A percentile compares a stretch with the other conserved stretches of the same genome.
These are phyloP conservation scores for Perizoma flavofasciatum DNA, from an alignment of 2,888 invertebrate genomes.

Conservation along the genomic window DNA sequence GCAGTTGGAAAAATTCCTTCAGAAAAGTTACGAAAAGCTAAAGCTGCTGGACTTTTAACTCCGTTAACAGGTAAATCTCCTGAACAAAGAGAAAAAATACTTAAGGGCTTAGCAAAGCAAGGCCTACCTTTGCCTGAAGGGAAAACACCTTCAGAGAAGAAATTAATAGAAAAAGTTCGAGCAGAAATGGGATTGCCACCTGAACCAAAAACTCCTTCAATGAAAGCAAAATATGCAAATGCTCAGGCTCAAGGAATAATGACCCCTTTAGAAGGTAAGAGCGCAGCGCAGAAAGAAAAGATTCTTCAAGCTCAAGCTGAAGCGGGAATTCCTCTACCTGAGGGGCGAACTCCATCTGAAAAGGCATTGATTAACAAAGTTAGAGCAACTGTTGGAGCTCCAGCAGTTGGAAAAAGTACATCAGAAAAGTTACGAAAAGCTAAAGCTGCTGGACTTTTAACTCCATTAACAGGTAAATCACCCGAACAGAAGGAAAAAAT, in stretches of 20 bases:
- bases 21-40: constrained; percentile 40
- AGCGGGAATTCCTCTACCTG: constrained; percentile 42
- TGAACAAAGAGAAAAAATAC: constrained; percentile 43
- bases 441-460: constrained; percentile 35
- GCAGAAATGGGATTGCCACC: constrained; percentile 45
- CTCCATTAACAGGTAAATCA: constrained; percentile 44
- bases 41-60: constrained; percentile 44
- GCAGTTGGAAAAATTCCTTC: constrained; percentile 19
- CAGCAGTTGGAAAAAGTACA: constrained; percentile 38
- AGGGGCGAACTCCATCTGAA: constrained; percentile 46
- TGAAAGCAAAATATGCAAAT: constrained; percentile 31
- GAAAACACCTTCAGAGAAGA: constrained; percentile 40
- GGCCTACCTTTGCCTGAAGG: constrained; percentile 41
- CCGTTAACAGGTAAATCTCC: constrained; percentile 44
- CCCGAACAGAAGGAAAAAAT: constrained; percentile 43
- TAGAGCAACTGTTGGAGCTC: background rate
- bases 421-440: constrained; percentile 40
- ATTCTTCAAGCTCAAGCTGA: constrained; percentile 41
- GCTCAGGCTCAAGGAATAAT: constrained; percentile 43
- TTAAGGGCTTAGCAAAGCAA: constrained; percentile 34
- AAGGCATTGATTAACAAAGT: constrained; percentile 13
- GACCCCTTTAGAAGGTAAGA: constrained; percentile 47
- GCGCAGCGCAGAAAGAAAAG: constrained; percentile 42
- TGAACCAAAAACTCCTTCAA: constrained; percentile 41
- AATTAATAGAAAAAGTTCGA: constrained; percentile 31